Evolutionary conservation across 2,797 vertebrate species (phyloP), one percentile per base, ranked within the genome.

Genomic region (Tinamus major): DNA sequence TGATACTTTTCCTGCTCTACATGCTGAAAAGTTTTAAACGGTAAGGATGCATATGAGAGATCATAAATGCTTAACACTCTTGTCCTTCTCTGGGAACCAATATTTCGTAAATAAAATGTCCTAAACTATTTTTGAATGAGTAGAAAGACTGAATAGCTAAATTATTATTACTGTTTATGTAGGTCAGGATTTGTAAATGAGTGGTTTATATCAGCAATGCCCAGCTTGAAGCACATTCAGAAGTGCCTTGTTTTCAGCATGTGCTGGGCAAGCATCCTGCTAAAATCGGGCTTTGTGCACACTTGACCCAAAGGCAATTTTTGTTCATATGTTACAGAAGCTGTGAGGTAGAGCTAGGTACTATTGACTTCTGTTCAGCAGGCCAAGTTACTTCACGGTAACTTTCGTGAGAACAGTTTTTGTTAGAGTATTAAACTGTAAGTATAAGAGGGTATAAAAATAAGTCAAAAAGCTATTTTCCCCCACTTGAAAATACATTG

Each of bases 201-300:
- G 80, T 1, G 3, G 23, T 81, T 81, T 80, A 29, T 67, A 15
- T 53, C 67, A 89, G 70, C 85, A 94, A 74, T 79, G 77, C 92
- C 70, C 91, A 95, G 91, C 89, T 85, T 96, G 93, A 96, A 74
- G 71, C 77, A n/a, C 77, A 63, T 94, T 91, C 83, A 85, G 19
- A 95, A 95, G 56, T 70, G 79, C 55, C 87, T 95, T 92, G 70
- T 94, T 95, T 92, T 95, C 82, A 53, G 70, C 93, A 77, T 81
- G 72, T 85, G 85, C 69, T 94, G 79, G 79, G 68, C 77, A 81
- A 18, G 37, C 69, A 90, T 91, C 77, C 79, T 90, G 63, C 68
- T 83, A 85, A 94, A 93, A 75, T 80, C 35, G 76, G 63, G 35
- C 67, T 89, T 71, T 29, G 76, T 85, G 27, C 53, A 77, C 21